Evolutionary conservation across 2,797 vertebrate species (phyloP), one percentile per base, ranked within the genome.

Genomic region (Taenioides sp.): DNA sequence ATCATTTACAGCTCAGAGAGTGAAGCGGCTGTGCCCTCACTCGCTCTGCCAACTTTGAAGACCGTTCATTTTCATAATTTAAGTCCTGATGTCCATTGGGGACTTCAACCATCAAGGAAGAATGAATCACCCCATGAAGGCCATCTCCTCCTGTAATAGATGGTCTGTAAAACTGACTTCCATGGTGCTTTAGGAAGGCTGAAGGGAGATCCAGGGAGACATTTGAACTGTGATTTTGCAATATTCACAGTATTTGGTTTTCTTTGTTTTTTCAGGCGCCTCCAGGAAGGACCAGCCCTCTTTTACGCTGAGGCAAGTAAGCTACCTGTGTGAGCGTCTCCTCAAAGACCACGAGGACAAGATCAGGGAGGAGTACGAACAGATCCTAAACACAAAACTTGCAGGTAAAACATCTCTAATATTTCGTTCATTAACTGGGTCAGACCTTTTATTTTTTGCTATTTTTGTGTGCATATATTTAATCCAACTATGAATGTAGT

Each of bases 291-390:
- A 97, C 90, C 95, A 96, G 91, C 95, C 96, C 78, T 95, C 94
- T 40, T 97, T 97, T 87, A 96, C 95, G 9, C 93, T 97, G 89
- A 93, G 93, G 84, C 96, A 97, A 91, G 96, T 97, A 88, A 94
- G 96, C 89, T 95, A 94, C 91, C 93, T 97, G 89, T 97, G 96
- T 59, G 96, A 97, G 89, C 94, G 95, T 65, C 93, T 97, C 78
- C 93, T 97, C 73, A 97, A 96, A 94, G 96, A 96, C 90, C 96
- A 97, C 14, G 96, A 97, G 93, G 96, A 96, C 86, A 96, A 96
- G 91, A 95, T 97, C 87, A 93, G 95, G 67, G 95, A 97, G 92
- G 96, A 97, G 80, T 97, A 96, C 25, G 96, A 97, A 92, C 95
- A 96, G 86, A 96, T 96, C 88, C 94, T 97, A 77, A 96, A 95